Evolutionary conservation across 2,797 vertebrate species (phyloP).

Genomic region (Alcedo quadribrachys): DNA sequence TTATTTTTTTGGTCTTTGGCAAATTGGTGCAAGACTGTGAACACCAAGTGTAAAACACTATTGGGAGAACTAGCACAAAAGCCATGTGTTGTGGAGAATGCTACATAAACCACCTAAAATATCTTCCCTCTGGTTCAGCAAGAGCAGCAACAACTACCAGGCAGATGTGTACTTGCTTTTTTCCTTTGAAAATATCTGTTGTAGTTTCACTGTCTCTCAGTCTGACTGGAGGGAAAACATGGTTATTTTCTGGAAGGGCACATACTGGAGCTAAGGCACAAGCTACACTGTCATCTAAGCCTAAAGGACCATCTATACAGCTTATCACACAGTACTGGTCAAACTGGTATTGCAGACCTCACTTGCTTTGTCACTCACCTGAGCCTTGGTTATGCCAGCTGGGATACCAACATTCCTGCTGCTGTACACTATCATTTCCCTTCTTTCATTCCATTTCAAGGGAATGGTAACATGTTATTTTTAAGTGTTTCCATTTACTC

Average conservation of each 20-base stretch:
- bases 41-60: not conserved
- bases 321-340: not conserved
- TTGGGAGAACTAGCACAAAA: not conserved
- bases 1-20: slow-evolving; percentile 46
- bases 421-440: not conserved
- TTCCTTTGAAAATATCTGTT: not conserved
- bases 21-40: slow-evolving; percentile 38
- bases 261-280: slow-evolving; percentile 39
- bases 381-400: not conserved
- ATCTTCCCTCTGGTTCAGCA: not conserved
- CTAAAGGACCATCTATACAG: not conserved
- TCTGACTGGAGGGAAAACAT: not conserved
- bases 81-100: slow-evolving; percentile 16
- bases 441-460: not conserved
- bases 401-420: slow-evolving; percentile 17
- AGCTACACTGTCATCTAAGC: not conserved
- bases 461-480: not conserved
- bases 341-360: not conserved
- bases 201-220: not conserved
- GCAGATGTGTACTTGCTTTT: not conserved
- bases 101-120: slow-evolving; percentile 1
- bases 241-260: slow-evolving; percentile 10
- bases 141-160: not conserved
- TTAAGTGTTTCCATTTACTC: not conserved
- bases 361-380: not conserved